Evolutionary conservation across 2,888 invertebrate genomes (phyloP).

Genomic region (Empis stercorea): DNA sequence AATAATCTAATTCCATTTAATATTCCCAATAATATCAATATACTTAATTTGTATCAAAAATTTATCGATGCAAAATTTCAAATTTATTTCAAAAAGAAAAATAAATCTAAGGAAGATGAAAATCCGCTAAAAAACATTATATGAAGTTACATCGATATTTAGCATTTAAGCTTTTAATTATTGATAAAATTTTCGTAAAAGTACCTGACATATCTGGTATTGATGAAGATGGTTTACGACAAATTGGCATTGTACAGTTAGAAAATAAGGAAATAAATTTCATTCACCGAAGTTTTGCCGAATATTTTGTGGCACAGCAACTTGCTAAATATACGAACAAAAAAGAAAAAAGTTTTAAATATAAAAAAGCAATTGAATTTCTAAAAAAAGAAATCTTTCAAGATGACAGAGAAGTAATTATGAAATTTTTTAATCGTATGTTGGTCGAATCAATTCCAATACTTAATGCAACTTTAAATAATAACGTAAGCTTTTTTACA

Average conservation of each 20-base stretch:
- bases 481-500: too few relatives aligned
- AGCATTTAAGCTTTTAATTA: neutral
- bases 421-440: too few relatives aligned
- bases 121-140: neutral
- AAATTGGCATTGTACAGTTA: too few relatives aligned
- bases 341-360: too few relatives aligned
- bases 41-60: neutral
- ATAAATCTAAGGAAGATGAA: neutral
- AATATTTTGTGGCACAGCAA: constrained; percentile 1
- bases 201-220: neutral
- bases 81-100: constrained; percentile 3
- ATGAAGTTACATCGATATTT: constrained; percentile 1
- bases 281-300: constrained; percentile 4
- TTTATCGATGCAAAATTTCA: constrained; percentile 3
- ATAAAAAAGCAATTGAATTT: too few relatives aligned
- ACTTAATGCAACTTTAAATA: too few relatives aligned
- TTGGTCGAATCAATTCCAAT: too few relatives aligned
- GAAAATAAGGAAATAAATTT: neutral
- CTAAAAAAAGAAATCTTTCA: too few relatives aligned
- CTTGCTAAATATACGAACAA: neutral
- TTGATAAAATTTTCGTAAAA: neutral
- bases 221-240: too few relatives aligned
- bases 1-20: neutral
- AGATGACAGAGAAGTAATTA: too few relatives aligned
- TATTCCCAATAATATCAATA: neutral